Percentiles rank a stretch among this genome's conserved stretches.
Conservation (phyloP, 2,888 invertebrate genomes). For the Eulithis testata region DNA sequence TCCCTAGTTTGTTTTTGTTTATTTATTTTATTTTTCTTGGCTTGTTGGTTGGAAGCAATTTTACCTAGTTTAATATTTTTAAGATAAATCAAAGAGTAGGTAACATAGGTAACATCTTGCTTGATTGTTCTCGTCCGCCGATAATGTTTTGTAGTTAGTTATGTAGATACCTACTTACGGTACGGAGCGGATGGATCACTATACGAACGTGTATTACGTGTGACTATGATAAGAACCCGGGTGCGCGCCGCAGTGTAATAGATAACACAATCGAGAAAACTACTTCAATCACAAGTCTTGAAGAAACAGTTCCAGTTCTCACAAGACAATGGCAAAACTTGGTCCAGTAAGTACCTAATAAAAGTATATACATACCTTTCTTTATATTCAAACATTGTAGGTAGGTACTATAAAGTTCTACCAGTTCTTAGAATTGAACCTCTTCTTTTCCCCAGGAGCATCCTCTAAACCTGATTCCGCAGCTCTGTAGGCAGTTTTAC, state of each 20-base stretch:
- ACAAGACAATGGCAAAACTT: constrained; percentile 34
- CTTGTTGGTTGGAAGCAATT: too few relatives aligned
- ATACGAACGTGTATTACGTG: neutral
- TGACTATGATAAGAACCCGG: neutral
- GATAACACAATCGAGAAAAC: neutral
- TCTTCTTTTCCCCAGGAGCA: constrained; percentile 84
- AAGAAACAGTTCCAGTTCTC: too few relatives aligned
- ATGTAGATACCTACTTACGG: too few relatives aligned
- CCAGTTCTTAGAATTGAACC: neutral
- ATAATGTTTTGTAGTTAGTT: too few relatives aligned
- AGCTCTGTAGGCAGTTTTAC: constrained; percentile 95
- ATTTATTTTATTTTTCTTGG: too few relatives aligned
- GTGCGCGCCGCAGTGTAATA: neutral
- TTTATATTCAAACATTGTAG: neutral
- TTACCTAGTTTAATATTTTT: too few relatives aligned
- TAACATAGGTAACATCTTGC: too few relatives aligned
- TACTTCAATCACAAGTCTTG: neutral
- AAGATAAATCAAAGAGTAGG: too few relatives aligned
- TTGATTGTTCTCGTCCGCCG: too few relatives aligned
- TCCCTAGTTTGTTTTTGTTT: too few relatives aligned
- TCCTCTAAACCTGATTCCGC: constrained; percentile 93
- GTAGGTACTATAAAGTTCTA: neutral
- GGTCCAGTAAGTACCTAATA: constrained; percentile 51
- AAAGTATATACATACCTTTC: neutral
- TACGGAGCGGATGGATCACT: neutral